phyloP scores from a whole-genome alignment of 2,113 vertebrate species.

The Trematocara zebra region DNA sequence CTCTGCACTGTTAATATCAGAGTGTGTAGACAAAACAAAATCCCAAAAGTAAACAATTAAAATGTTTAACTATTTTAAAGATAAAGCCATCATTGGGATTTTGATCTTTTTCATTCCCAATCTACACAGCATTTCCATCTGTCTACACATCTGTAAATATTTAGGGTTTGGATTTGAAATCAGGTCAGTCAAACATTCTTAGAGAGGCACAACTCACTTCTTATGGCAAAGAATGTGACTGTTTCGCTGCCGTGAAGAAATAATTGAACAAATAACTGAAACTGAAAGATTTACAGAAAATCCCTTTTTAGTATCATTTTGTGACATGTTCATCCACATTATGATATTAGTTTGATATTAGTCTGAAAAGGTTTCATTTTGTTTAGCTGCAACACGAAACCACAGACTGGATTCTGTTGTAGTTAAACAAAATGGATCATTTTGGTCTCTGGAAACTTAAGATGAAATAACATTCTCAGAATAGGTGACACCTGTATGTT shows the following conservation, averaged over 20 bases:
- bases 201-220: conserved; percentile 37
- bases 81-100: background rate
- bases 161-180: conserved; percentile 67
- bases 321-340: background rate
- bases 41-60: background rate
- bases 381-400: background rate
- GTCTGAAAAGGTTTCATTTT: background rate
- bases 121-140: background rate
- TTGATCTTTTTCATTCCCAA: background rate
- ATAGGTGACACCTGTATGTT: conserved; percentile 23
- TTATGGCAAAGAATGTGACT: conserved; percentile 43
- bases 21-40: background rate
- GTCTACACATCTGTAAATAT: conserved; percentile 69
- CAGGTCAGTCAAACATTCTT: conserved; percentile 51
- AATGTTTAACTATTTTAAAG: background rate
- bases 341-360: background rate
- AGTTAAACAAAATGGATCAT: background rate
- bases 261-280: conserved; percentile 4
- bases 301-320: background rate
- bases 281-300: conserved; percentile 37
- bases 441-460: background rate
- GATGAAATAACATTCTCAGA: background rate
- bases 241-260: conserved; percentile 20
- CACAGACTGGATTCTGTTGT: background rate
- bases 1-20: background rate